phyloP scores from a whole-genome alignment of 35 echinoderm and acorn worm genomes.

The Ophiothrix spiculata region DNA sequence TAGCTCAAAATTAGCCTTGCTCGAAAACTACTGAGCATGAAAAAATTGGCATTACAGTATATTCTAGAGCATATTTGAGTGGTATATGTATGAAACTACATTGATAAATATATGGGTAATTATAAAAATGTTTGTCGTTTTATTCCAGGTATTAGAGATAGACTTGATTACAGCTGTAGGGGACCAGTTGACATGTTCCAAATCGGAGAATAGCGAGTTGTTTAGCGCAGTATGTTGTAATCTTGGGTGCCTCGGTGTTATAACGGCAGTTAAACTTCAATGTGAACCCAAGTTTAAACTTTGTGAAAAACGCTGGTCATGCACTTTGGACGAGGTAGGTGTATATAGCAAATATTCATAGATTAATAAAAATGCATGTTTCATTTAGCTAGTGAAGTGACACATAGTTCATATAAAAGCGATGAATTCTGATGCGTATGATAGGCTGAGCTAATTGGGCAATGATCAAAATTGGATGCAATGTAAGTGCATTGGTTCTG shows the following conservation, averaged over 20 bases:
- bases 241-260: slow-evolving; percentile 70
- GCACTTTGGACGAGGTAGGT: slow-evolving; percentile 83
- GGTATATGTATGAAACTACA: too few species aligned
- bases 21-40: too few species aligned
- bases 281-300: slow-evolving; percentile 75
- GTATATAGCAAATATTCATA: background rate
- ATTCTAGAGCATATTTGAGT: too few species aligned
- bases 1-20: too few species aligned
- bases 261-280: slow-evolving; percentile 68
- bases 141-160: background rate
- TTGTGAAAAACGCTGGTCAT: slow-evolving; percentile 24
- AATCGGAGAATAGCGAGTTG: slow-evolving; percentile 52
- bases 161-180: background rate
- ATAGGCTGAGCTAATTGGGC: background rate
- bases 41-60: too few species aligned
- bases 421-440: background rate
- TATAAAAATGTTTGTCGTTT: too few species aligned
- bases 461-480: too few species aligned
- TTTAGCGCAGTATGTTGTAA: slow-evolving; percentile 71
- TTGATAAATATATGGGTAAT: too few species aligned
- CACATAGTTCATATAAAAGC: background rate
- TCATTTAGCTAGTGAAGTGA: background rate
- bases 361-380: too few species aligned
- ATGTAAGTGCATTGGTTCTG: background rate
- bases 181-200: slow-evolving; percentile 1